Evolutionary conservation across 2,113 vertebrate species (phyloP).

Genomic region (Pseudopodoces humilis): DNA sequence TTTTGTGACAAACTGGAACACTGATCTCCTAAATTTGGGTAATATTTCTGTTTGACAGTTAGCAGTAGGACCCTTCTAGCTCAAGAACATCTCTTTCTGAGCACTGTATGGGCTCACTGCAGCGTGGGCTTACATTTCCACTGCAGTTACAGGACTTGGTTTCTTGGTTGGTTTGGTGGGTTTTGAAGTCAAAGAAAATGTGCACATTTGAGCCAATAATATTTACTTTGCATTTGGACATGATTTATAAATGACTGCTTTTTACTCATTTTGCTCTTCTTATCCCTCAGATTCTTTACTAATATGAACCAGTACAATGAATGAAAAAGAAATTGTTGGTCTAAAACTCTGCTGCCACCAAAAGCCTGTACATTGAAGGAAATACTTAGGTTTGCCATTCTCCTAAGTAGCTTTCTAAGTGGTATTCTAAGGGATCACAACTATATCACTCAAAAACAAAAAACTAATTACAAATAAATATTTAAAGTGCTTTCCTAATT

Average conservation of each 20-base stretch:
- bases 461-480: neutral
- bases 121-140: neutral
- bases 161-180: neutral
- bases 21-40: neutral
- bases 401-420: neutral
- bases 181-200: neutral
- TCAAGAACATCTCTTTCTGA: neutral
- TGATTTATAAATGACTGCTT: neutral
- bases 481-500: neutral
- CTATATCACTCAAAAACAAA: neutral
- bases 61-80: neutral
- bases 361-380: neutral
- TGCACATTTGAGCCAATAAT: accelerated
- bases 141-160: neutral
- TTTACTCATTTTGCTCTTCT: neutral
- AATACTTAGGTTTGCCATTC: neutral
- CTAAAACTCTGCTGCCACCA: neutral
- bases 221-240: neutral
- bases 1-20: neutral
- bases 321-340: neutral
- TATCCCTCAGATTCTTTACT: neutral
- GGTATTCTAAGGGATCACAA: neutral
- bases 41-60: neutral
- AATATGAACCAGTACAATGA: neutral
- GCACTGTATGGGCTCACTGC: neutral